Percentiles rank a stretch among this genome's conserved stretches.
Evolutionary conservation across 1,140 invertebrate species (phyloP).

Genomic region (Psix sp.): DNA sequence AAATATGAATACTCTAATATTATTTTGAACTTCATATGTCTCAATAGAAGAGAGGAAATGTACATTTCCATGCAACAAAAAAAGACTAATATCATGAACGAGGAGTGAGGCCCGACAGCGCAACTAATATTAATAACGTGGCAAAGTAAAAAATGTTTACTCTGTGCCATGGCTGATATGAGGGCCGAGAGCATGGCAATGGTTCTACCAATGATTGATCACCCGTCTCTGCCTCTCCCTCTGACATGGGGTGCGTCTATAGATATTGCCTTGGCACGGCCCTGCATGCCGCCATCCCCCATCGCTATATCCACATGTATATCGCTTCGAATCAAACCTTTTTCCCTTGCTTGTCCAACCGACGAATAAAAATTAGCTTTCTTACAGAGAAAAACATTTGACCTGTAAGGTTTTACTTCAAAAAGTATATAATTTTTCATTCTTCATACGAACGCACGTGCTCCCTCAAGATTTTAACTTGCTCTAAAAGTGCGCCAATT

Average conservation of each 20-base stretch:
- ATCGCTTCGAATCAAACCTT: conserved; percentile 63
- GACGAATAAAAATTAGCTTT: conserved; percentile 63
- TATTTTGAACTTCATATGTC: conserved; percentile 54
- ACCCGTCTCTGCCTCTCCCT: conserved; percentile 73
- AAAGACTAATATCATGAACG: conserved; percentile 56
- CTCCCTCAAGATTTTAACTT: conserved; percentile 32
- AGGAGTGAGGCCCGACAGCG: conserved; percentile 59
- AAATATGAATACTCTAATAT: conserved; percentile 41
- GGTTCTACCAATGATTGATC: conserved; percentile 75
- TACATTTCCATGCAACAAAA: conserved; percentile 35
- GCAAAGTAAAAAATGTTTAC: conserved; percentile 76
- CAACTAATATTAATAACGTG: conserved; percentile 75
- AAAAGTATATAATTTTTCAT: no score
- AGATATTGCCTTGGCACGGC: conserved; percentile 72
- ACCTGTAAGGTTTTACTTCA: conserved; percentile 20
- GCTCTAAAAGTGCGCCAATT: conserved; percentile 42
- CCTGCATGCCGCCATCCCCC: conserved; percentile 60
- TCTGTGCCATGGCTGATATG: conserved; percentile 75
- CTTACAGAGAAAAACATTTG: conserved; percentile 47
- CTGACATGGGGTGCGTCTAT: conserved; percentile 70
- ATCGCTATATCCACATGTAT: conserved; percentile 29
- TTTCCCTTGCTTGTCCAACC: conserved; percentile 57
- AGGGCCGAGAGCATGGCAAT: conserved; percentile 74
- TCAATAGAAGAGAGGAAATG: conserved; percentile 53
- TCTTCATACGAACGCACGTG: conserved; percentile 46